phyloP scores from a whole-genome alignment of 2,888 invertebrate species.

The Papilio elwesi region DNA sequence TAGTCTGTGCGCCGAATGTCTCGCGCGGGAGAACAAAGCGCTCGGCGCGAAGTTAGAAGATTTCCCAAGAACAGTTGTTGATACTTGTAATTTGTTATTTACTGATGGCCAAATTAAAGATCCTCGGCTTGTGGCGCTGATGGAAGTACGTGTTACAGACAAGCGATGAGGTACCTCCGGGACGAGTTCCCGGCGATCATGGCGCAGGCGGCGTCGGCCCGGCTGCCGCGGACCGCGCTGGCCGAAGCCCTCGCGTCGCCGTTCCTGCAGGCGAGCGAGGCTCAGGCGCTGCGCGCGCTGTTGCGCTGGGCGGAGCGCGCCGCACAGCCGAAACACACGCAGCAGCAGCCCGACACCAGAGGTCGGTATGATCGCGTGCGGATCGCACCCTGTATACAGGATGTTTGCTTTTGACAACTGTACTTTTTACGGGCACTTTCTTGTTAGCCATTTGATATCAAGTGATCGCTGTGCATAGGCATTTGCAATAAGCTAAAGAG shows the following conservation, averaged over 20 bases:
- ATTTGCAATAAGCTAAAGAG: too few relatives aligned
- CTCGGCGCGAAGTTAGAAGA: too few relatives aligned
- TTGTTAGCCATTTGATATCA: too few relatives aligned
- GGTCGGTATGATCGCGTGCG: too few relatives aligned
- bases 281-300: conserved; percentile 91
- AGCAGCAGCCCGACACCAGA: background rate
- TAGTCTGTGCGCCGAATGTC: too few relatives aligned
- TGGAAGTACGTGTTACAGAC: conserved; percentile 81
- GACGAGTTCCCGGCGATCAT: conserved; percentile 95
- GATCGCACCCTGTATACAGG: conserved; percentile 85
- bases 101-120: too few relatives aligned
- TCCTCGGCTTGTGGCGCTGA: too few relatives aligned
- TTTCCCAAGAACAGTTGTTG: too few relatives aligned
- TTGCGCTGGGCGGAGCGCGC: conserved; percentile 67
- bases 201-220: conserved; percentile 89
- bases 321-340: conserved; percentile 41
- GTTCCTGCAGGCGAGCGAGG: conserved; percentile 91
- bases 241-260: conserved; percentile 89
- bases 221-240: conserved; percentile 87
- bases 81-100: too few relatives aligned
- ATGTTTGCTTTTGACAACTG: conserved; percentile 22
- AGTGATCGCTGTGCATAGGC: too few relatives aligned
- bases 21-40: too few relatives aligned
- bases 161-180: conserved; percentile 94
- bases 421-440: too few relatives aligned